Conservation (phyloP, 30 jellyfish, hydroid and myxozoan genomes). For the Clytia hemisphaerica region DNA sequence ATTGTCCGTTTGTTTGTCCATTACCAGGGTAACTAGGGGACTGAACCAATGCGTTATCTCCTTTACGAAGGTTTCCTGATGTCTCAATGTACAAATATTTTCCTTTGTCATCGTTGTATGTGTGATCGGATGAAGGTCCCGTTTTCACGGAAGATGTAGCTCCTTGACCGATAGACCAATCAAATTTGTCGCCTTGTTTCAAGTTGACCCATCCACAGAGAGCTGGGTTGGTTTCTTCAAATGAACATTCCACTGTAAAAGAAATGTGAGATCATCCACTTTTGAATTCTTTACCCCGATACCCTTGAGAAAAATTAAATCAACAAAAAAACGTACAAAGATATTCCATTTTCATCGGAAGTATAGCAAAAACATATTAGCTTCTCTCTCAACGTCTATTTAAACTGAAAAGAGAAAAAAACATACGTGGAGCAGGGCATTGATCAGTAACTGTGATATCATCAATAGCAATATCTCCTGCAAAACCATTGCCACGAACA, state of each 20-base stretch:
- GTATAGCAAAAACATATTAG: too few species aligned
- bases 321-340: too few species aligned
- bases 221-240: conserved; percentile 86
- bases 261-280: not conserved
- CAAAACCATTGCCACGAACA: conserved; percentile 80
- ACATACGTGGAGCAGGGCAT: conserved; percentile 89
- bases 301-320: not conserved
- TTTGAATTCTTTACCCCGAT: not conserved
- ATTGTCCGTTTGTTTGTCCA: conserved; percentile 65
- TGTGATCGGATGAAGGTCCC: conserved; percentile 88
- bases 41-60: conserved; percentile 54
- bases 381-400: too few species aligned
- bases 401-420: not conserved
- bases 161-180: conserved; percentile 84
- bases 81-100: conserved; percentile 80
- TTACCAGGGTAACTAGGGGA: conserved; percentile 79
- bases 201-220: conserved; percentile 89
- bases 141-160: conserved; percentile 63
- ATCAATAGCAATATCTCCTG: conserved; percentile 93
- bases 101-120: conserved; percentile 88
- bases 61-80: conserved; percentile 44
- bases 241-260: conserved; percentile 78
- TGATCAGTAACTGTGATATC: conserved; percentile 61
- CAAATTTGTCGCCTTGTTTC: conserved; percentile 62
- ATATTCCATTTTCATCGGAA: too few species aligned